Evolutionary conservation across 2,113 vertebrate species (phyloP).

Genomic region (Macaca fascicularis): T2T-MFA8v1.1 NC_088392.1:51656501-51657000

Average conservation of each 20-base stretch:
- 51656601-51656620: not conserved
- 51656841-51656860: not conserved
- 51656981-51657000: conserved; percentile 53
- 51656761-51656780: not conserved
- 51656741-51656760: not conserved
- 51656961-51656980: conserved; percentile 56
- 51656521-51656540: not conserved
- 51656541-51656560: not conserved
- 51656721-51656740: not conserved
- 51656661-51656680: not conserved
- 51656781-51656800: not conserved
- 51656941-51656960: conserved; percentile 28
- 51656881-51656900: conserved; percentile 42
- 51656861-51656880: not conserved
- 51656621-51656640: not conserved
- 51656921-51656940: not conserved
- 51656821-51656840: not conserved
- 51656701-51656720: not conserved
- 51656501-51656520: not conserved
- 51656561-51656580: conserved; percentile 32
- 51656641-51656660: not conserved
- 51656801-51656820: not conserved
- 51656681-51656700: not conserved
- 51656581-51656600: not conserved
- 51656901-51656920: not conserved